Evolutionary conservation across 2,113 vertebrate genomes (phyloP), one percentile per base, ranked within the genome.

Genomic region (Apistogramma diplotaenia): DNA sequence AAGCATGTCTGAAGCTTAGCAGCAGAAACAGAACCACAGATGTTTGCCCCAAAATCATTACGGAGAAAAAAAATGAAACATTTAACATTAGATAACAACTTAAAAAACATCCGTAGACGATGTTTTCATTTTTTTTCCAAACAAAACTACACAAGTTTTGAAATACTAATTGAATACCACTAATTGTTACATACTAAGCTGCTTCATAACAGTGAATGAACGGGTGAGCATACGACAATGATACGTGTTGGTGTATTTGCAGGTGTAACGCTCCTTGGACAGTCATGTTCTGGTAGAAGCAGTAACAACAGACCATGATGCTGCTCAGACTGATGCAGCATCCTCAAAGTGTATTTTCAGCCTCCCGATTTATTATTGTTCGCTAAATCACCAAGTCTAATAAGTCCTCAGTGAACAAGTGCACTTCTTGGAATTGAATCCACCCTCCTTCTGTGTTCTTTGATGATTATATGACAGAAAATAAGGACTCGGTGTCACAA

Each of bases 361-460:
- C 25, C 33, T 75, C 40, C 35, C 10, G 8, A 18, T 49, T 15
- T n/a, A 12, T 70, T 71, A 67, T 74, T 62, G 13, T 70, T 21
- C 40, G 19, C 27, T 51, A 54, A 57, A 57, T 74, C 56, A 65
- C 21, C 16, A 21, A 70, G 40, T 75, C 60, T 43, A 25, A 59
- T 55, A 18, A 8, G 2, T 79, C 33, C 46, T 18, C 4, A 1
- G 53, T 27, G 56, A 67, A 78, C 16, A 71, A 76, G 81, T 23
- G 59, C 62, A 81, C 57, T 65, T 81, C 37, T 16, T 31, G 29
- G 31, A 61, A 76, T 59, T 79, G 57, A 40, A 78, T 79, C 43
- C 65, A 15, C 67, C 71, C 79, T 77, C 84, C 82, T 78, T 89
- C 88, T 89, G 82, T 76, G 67, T 85, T 54, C 21, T 10, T 78